Conservation (phyloP, 2,888 invertebrate species). For the Yponomeuta evonymella region DNA sequence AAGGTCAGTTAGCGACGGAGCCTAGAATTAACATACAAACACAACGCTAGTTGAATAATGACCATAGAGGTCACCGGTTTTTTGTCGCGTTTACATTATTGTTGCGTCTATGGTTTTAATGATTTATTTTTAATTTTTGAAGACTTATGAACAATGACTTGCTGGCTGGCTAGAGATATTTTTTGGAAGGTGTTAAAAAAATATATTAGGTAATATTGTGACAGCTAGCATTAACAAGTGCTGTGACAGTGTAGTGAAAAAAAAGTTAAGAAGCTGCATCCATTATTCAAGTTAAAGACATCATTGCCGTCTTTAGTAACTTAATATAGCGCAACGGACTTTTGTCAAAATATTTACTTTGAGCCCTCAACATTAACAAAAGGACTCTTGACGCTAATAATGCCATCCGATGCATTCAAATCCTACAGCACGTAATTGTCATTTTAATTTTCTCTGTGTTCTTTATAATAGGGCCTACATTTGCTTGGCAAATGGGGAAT, state of each 20-base stretch:
- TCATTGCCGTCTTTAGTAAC: constrained; percentile 43
- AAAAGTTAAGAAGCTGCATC: constrained; percentile 10
- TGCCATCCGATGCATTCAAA: constrained; percentile 52
- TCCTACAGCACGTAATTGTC: constrained; percentile 53
- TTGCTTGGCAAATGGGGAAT: constrained; percentile 8
- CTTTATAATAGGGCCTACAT: constrained; percentile 39
- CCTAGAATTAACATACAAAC: constrained; percentile 64
- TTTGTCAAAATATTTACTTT: constrained; percentile 74
- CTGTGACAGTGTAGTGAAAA: not conserved
- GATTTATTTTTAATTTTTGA: constrained; percentile 21
- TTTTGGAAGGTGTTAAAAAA: not conserved
- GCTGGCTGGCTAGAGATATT: not conserved
- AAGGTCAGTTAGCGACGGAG: constrained; percentile 27
- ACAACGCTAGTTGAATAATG: constrained; percentile 50
- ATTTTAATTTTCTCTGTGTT: constrained; percentile 55
- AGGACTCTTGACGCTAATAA: constrained; percentile 61
- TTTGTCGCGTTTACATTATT: constrained; percentile 30
- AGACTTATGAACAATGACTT: constrained; percentile 23
- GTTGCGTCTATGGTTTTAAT: constrained; percentile 14
- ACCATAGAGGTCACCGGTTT: constrained; percentile 53
- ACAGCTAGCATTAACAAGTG: not conserved
- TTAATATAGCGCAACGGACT: constrained; percentile 65
- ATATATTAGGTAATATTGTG: not conserved
- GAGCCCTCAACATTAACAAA: constrained; percentile 51
- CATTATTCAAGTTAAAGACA: constrained; percentile 4